These are phyloP conservation scores for Chaunax sp. DNA, from an alignment of 2,797 vertebrate species.

Conservation along the genomic window DNA sequence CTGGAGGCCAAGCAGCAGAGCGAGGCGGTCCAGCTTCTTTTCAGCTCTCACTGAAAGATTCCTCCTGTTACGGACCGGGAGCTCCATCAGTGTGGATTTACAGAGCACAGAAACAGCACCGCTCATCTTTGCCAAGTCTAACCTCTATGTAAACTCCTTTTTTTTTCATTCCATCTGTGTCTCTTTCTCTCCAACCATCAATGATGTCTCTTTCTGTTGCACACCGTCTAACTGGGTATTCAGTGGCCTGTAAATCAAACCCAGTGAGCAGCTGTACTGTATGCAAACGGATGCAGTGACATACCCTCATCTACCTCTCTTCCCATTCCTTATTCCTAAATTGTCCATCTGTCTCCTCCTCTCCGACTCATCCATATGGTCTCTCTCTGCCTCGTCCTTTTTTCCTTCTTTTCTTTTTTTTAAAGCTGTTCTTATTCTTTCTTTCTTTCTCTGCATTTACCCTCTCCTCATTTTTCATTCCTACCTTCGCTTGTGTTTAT, in stretches of 20 bases:
- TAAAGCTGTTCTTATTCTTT: slow-evolving; percentile 3
- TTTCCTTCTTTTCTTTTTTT: slow-evolving; percentile 1
- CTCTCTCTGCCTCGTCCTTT: slow-evolving; percentile 22
- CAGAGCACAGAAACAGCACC: slow-evolving; percentile 28
- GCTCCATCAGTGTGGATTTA: slow-evolving; percentile 56
- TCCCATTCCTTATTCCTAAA: slow-evolving; percentile 28
- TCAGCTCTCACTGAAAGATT: slow-evolving; percentile 67
- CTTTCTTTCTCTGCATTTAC: background rate
- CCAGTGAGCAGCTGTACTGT: slow-evolving; percentile 33
- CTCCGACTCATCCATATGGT: slow-evolving; percentile 22
- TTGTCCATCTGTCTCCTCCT: slow-evolving; percentile 14
- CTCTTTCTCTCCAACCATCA: slow-evolving; percentile 28
- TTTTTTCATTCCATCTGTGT: slow-evolving; percentile 36
- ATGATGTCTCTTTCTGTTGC: slow-evolving; percentile 40
- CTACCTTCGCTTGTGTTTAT: slow-evolving; percentile 81
- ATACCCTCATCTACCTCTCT: slow-evolving; percentile 28
- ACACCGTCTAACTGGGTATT: slow-evolving; percentile 28
- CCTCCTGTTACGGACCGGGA: slow-evolving; percentile 64
- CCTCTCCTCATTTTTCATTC: slow-evolving; percentile 44
- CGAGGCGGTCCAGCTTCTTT: slow-evolving; percentile 48
- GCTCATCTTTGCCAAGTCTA: slow-evolving; percentile 44
- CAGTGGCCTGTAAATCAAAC: slow-evolving; percentile 43
- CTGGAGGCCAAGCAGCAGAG: slow-evolving; percentile 46
- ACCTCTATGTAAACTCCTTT: slow-evolving; percentile 45
- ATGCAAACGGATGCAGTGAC: slow-evolving; percentile 15